Percentiles rank a stretch among this genome's conserved stretches.
Conservation (phyloP, 2,888 invertebrate species). For the Drosophila seclusa region DNA sequence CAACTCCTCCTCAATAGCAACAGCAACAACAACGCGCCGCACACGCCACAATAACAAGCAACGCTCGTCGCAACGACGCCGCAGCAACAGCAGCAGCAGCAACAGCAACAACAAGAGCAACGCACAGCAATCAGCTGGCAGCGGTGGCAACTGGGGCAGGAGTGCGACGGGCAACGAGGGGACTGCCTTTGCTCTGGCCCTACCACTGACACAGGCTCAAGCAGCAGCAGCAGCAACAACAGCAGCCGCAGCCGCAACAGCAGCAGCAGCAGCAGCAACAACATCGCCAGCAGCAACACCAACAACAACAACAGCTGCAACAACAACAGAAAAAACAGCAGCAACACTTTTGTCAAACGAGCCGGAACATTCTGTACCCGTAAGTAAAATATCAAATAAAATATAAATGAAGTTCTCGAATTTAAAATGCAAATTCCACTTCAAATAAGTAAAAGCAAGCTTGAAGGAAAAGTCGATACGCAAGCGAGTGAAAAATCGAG, state of each 20-base stretch:
- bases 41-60: constrained; percentile 64
- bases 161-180: constrained; percentile 46
- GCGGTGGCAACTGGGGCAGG: constrained; percentile 45
- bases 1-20: constrained; percentile 67
- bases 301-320: constrained; percentile 78
- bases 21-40: constrained; percentile 63
- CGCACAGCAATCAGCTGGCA: constrained; percentile 33
- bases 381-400: constrained; percentile 73
- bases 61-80: constrained; percentile 69
- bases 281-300: constrained; percentile 73
- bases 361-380: constrained; percentile 86
- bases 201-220: constrained; percentile 82
- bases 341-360: constrained; percentile 84
- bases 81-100: constrained; percentile 46
- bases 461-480: background rate
- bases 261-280: constrained; percentile 29
- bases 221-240: constrained; percentile 65
- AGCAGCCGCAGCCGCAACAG: constrained; percentile 50
- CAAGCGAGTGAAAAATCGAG: background rate
- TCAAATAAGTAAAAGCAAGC: background rate
- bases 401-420: background rate
- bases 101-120: constrained; percentile 27
- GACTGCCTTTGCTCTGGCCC: constrained; percentile 83
- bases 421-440: background rate
- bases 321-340: constrained; percentile 47